Conservation (phyloP, 2,113 vertebrate genomes). For the Choloepus hoffmanni region DNA sequence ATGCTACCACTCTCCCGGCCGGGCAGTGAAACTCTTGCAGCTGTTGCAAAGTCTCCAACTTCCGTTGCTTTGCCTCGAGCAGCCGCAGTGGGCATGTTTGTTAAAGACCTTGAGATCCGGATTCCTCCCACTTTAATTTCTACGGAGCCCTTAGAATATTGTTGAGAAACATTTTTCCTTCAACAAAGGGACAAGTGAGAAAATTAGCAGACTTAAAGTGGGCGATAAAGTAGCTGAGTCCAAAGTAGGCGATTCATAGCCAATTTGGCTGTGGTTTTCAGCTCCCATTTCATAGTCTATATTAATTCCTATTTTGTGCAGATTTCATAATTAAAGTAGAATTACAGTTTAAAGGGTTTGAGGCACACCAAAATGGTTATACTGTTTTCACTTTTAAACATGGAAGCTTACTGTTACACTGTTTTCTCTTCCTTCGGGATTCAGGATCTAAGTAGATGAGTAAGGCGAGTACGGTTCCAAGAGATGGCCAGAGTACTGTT, state of each 20-base stretch:
- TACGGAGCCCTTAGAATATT: neutral
- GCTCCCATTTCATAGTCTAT: neutral
- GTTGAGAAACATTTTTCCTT: neutral
- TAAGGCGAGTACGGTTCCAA: neutral
- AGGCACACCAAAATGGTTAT: neutral
- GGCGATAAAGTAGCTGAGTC: neutral
- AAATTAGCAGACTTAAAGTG: constrained; percentile 2
- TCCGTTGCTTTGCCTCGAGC: constrained; percentile 71
- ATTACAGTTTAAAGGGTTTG: constrained; percentile 40
- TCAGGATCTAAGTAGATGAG: neutral
- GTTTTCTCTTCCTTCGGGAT: neutral
- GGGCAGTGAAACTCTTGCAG: constrained; percentile 75
- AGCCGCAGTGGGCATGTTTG: constrained; percentile 60
- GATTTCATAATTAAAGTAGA: constrained; percentile 36
- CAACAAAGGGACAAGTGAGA: neutral
- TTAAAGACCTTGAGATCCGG: constrained; percentile 26
- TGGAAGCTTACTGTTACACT: constrained; percentile 18
- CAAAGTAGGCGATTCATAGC: neutral
- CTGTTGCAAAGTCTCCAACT: constrained; percentile 80
- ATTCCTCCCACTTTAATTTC: neutral
- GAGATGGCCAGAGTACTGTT: neutral
- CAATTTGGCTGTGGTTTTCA: constrained; percentile 42
- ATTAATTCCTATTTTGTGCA: constrained; percentile 30
- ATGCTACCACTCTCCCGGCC: neutral
- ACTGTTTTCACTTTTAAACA: constrained; percentile 23